Evolutionary conservation across 2,113 vertebrate species (phyloP), one percentile per base, ranked within the genome.

Genomic region (Irena cyanogastra): DNA sequence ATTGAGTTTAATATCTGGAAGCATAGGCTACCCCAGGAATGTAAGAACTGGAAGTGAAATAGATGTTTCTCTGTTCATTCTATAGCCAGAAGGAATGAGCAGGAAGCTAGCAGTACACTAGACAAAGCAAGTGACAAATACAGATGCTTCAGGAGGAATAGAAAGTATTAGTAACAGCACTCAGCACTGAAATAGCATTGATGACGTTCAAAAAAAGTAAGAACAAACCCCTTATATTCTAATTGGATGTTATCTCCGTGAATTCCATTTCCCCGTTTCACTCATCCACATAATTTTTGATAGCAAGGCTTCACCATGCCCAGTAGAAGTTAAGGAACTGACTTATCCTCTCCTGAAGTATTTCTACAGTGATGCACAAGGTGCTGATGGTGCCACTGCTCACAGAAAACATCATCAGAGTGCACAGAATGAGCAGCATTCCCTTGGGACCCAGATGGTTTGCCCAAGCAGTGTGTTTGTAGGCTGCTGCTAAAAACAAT

Each of bases 401-500:
- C 87, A 20, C 30, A 52, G 75, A 31, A 74, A 35, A 44, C 21
- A 5, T 80, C 27, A 9, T 77, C 69, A 53, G 35, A 71, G 68
- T 94, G 95, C 3, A 4, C 71, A 81, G 75, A 45, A 41, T 39
- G 83, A 94, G 88, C 87, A 85, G 92, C 65, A 24, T 97, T 92
- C 82, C 74, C 57, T 37, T 87, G 57, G 33, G 68, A 76, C 39
- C 27, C 91, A 89, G 86, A 66, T 82, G 53, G 50, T 82, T 96
- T 93, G 88, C 75, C 90, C 94, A 89, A 94, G 91, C 83, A 94
- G 56, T 90, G 63, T 10, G 2, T 83, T 97, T 97, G 80, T 92
- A 93, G 94, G 57, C 89, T 92, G 90, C 96, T 96, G 91, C 93
- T 97, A 95, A 97, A 97, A 97, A 89, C 70, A 93, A 63, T 94